Conservation (phyloP, 2,113 vertebrate genomes). For the Sprattus sprattus region DNA sequence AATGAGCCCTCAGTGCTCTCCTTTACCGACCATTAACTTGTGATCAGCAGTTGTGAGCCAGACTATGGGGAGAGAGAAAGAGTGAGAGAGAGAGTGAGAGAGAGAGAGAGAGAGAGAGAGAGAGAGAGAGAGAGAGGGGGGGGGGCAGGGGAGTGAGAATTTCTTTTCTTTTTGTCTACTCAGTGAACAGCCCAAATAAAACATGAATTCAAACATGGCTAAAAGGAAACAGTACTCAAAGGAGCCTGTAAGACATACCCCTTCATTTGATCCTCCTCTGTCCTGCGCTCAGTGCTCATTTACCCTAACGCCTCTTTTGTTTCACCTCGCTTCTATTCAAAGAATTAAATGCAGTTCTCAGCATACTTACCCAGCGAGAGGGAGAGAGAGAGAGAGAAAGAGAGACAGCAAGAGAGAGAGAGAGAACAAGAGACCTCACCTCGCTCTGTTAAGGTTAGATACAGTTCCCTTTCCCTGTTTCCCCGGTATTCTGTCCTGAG, state of each 20-base stretch:
- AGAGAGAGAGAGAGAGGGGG: neutral
- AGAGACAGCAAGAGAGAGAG: neutral
- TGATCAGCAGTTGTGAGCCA: neutral
- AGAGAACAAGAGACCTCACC: neutral
- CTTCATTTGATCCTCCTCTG: neutral
- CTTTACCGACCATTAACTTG: no score
- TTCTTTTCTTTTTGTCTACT: neutral
- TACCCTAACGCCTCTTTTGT: neutral
- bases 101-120: slow-evolving; percentile 19
- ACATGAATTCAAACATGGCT: no score
- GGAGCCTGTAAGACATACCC: neutral
- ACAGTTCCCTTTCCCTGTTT: neutral
- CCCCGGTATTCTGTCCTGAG: neutral
- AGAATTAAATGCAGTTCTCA: no score
- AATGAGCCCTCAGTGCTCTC: no score
- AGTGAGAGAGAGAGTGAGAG: neutral
- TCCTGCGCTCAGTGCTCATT: neutral
- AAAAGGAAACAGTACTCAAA: no score
- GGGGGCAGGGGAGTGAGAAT: neutral
- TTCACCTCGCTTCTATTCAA: no score
- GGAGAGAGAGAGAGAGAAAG: neutral
- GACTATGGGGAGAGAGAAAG: neutral
- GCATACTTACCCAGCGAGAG: no score
- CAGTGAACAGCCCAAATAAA: no score
- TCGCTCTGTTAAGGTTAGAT: neutral